phyloP scores from a whole-genome alignment of 2,113 vertebrate species.

The Dipodomys spectabilis region DNA sequence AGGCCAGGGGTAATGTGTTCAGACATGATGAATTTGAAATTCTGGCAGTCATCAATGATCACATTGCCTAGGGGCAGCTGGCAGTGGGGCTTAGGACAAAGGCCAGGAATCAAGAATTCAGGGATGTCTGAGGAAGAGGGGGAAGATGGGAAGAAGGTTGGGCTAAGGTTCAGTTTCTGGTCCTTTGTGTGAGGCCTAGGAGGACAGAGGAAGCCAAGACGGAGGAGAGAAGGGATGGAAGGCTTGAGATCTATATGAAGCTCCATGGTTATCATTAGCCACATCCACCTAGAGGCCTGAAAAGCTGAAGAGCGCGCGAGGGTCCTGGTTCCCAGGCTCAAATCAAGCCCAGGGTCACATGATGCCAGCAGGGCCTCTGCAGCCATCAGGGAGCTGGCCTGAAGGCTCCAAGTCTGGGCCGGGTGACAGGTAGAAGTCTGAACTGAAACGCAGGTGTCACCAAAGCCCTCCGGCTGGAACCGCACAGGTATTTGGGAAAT shows the following conservation, averaged over 20 bases:
- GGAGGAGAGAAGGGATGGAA: not conserved
- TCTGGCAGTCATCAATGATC: not conserved
- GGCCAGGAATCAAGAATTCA: too few species aligned
- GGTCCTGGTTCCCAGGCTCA: not conserved
- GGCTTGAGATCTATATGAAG: too few species aligned
- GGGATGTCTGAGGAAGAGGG: not conserved
- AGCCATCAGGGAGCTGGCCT: not conserved
- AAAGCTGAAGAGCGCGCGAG: too few species aligned
- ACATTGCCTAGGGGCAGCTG: not conserved
- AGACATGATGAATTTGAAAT: not conserved
- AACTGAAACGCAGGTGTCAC: not conserved
- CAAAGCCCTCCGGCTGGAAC: not conserved
- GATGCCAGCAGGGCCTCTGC: not conserved
- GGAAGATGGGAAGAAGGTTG: not conserved
- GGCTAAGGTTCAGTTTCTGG: not conserved
- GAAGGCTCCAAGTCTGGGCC: not conserved
- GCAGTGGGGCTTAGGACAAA: not conserved
- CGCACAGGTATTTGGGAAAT: slow-evolving; percentile 63
- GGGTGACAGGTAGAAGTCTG: not conserved
- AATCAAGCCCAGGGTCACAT: rapidly evolving
- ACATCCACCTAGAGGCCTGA: not conserved
- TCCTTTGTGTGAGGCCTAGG: not conserved
- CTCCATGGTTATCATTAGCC: too few species aligned
- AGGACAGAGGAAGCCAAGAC: not conserved
- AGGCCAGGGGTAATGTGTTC: not conserved